These are phyloP conservation scores for Aphidoletes aphidimyza DNA, from an alignment of 2,888 invertebrate species.

Conservation along the genomic window DNA sequence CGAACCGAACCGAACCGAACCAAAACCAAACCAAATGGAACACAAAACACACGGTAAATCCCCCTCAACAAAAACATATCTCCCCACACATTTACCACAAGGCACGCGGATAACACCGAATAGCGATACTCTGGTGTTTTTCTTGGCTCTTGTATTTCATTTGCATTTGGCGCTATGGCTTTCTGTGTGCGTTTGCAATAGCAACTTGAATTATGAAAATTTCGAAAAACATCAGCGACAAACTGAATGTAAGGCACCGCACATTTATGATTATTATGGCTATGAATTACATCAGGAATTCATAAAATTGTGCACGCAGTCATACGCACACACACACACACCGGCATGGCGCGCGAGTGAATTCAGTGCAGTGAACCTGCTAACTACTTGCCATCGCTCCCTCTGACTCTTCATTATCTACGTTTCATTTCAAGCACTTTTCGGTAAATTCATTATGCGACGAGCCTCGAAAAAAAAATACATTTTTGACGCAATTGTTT, in stretches of 20 bases:
- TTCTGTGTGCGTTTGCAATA: neutral
- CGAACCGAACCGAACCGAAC: neutral
- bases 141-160: slow-evolving; percentile 26
- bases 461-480: no score
- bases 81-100: neutral
- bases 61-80: neutral
- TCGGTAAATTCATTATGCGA: no score
- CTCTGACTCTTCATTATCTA: neutral
- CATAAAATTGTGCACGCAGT: slow-evolving; percentile 15
- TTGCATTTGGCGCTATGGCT: neutral
- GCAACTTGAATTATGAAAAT: slow-evolving; percentile 7
- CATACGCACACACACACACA: neutral
- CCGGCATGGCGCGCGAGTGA: neutral
- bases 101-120: neutral
- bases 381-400: no score
- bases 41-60: neutral
- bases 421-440: neutral
- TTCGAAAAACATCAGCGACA: neutral
- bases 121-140: slow-evolving; percentile 26
- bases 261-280: slow-evolving; percentile 41
- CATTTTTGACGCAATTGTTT: neutral
- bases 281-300: slow-evolving; percentile 42
- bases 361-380: neutral
- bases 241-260: neutral
- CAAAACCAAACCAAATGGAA: neutral